Evolutionary conservation across 2,797 vertebrate species (phyloP).

Genomic region (Lerista edwardsae): DNA sequence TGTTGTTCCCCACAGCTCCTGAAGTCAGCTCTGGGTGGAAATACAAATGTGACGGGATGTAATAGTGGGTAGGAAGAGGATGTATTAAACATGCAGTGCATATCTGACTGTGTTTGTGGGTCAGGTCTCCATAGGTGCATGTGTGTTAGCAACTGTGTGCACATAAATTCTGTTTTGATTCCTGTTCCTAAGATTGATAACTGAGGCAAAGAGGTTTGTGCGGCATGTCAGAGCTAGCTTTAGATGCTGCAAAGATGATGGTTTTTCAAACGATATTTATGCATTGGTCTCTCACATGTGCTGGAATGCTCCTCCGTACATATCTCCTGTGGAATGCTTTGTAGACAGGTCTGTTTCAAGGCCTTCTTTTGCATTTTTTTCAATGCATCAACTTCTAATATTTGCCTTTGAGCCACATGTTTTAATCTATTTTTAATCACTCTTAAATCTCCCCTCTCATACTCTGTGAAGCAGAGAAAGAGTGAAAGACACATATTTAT

Average conservation of each 20-base stretch:
- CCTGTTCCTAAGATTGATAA: background rate
- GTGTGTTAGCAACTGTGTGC: no score
- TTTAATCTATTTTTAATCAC: slow-evolving; percentile 23
- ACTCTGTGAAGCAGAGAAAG: background rate
- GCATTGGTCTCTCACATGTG: slow-evolving; percentile 3
- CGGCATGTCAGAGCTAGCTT: slow-evolving; percentile 20
- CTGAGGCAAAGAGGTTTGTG: slow-evolving; percentile 29
- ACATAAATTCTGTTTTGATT: slow-evolving; percentile 31
- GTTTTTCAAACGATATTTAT: slow-evolving; percentile 33
- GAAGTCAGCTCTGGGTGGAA: no score
- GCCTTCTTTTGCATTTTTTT: slow-evolving; percentile 41
- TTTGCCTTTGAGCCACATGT: slow-evolving; percentile 42
- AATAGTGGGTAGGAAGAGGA: no score
- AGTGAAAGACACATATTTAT: background rate
- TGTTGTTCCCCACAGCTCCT: no score
- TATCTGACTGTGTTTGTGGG: no score
- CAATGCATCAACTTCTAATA: background rate
- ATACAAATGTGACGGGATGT: no score
- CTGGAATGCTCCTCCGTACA: slow-evolving; percentile 37
- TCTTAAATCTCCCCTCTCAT: background rate
- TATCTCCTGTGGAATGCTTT: slow-evolving; percentile 29
- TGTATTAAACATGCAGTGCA: no score
- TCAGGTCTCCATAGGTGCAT: no score
- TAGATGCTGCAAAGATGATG: slow-evolving; percentile 37
- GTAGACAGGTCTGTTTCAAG: slow-evolving; percentile 45